A percentile compares a stretch with the other conserved stretches of the same genome.
Evolutionary conservation across 1,140 invertebrate genomes (phyloP).

Genomic region (Eurosta solidaginis): DNA sequence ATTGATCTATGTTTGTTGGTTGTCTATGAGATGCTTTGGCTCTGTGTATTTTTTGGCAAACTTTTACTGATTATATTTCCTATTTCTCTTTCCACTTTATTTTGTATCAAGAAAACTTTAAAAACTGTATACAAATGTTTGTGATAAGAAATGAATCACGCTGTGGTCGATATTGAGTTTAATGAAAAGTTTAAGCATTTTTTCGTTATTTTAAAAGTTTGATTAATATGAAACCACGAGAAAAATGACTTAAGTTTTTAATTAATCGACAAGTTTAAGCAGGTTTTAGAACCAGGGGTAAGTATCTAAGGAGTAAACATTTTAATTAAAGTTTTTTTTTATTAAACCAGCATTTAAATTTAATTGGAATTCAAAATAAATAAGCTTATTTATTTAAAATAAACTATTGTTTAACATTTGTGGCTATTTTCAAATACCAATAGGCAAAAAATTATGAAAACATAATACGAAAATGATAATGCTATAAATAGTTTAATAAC

Average conservation of each 20-base stretch:
- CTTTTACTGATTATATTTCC: neutral
- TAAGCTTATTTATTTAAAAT: too few species aligned
- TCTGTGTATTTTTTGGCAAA: slow-evolving; percentile 17
- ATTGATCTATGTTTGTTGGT: slow-evolving; percentile 12
- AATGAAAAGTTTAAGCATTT: neutral
- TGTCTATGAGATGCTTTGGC: neutral
- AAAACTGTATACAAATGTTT: neutral
- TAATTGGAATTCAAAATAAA: too few species aligned
- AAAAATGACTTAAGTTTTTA: too few species aligned
- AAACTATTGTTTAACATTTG: neutral
- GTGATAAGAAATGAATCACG: too few species aligned
- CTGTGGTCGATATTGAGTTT: too few species aligned
- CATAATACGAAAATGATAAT: neutral
- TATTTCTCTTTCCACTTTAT: neutral
- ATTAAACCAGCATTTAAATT: neutral
- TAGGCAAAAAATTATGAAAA: neutral
- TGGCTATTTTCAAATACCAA: neutral
- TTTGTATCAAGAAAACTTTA: neutral
- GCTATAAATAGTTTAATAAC: neutral
- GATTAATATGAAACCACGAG: too few species aligned
- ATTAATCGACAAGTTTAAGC: too few species aligned
- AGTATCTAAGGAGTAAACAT: too few species aligned
- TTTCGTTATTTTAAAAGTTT: too few species aligned
- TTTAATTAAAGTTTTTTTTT: neutral
- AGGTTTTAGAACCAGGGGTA: too few species aligned